These are phyloP conservation scores for Eurois occulta DNA, from an alignment of 2,888 invertebrate species.

Conservation along the genomic window DNA sequence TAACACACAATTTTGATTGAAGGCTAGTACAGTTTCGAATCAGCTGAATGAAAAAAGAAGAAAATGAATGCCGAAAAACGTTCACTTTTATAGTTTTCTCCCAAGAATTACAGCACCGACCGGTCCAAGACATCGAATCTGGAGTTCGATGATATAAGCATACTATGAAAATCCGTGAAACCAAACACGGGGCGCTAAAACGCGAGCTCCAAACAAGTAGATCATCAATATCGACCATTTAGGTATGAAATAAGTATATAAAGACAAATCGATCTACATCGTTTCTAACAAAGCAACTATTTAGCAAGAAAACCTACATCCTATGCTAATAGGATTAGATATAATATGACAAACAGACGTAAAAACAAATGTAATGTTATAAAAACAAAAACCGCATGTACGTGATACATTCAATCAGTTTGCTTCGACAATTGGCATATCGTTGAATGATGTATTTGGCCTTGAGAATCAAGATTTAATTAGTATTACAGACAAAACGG, in stretches of 20 bases:
- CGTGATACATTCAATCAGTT: slow-evolving; percentile 37
- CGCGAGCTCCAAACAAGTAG: neutral
- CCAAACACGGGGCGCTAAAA: slow-evolving; percentile 38
- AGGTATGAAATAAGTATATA: neutral
- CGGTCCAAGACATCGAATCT: neutral
- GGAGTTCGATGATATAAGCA: neutral
- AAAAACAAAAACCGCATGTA: slow-evolving; percentile 14
- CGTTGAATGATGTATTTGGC: neutral
- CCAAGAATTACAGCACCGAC: neutral
- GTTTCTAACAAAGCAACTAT: slow-evolving; percentile 26
- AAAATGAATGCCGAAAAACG: neutral
- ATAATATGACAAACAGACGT: slow-evolving; percentile 35
- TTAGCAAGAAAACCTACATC: slow-evolving; percentile 25
- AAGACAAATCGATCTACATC: neutral
- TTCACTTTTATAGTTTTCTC: neutral
- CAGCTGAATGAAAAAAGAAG: no score
- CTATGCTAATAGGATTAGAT: slow-evolving; percentile 58
- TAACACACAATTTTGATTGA: neutral
- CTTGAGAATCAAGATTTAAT: slow-evolving; percentile 39
- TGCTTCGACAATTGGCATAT: slow-evolving; percentile 44
- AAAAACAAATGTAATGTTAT: slow-evolving; percentile 3
- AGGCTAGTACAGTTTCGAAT: neutral
- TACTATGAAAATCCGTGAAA: slow-evolving; percentile 3
- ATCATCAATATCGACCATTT: slow-evolving; percentile 1
- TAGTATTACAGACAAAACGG: slow-evolving; percentile 6